A percentile compares a stretch with the other conserved stretches of the same genome.
Conservation (phyloP, 2,797 vertebrate species). For the Lagorchestes hirsutus region DNA sequence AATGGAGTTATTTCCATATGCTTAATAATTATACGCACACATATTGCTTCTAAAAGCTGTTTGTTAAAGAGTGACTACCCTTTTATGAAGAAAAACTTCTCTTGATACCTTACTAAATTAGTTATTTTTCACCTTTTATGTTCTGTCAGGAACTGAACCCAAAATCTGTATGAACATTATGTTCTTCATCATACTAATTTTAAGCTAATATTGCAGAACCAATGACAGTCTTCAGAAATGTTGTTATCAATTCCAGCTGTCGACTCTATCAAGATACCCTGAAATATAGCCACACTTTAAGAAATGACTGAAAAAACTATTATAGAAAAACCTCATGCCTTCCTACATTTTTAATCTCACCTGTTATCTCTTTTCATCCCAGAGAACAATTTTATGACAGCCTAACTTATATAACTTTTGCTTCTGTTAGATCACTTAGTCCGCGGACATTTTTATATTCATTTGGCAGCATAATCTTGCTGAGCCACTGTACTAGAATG, state of each 20-base stretch:
- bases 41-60: neutral
- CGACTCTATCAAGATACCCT: conserved; percentile 56
- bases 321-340: conserved; percentile 50
- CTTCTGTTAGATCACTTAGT: neutral
- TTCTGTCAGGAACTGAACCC: conserved; percentile 60
- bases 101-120: conserved; percentile 47
- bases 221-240: conserved; percentile 64
- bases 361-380: conserved; percentile 32
- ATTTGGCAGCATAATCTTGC: neutral
- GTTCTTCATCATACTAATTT: conserved; percentile 70
- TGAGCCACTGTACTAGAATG: neutral
- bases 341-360: conserved; percentile 41
- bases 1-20: conserved; percentile 17
- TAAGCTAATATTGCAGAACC: conserved; percentile 72
- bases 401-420: conserved; percentile 34
- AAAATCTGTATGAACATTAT: conserved; percentile 67
- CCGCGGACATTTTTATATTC: neutral
- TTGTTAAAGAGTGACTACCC: neutral
- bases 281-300: conserved; percentile 65
- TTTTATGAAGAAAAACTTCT: conserved; percentile 45
- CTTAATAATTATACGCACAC: neutral
- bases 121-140: conserved; percentile 57
- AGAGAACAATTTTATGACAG: conserved; percentile 12
- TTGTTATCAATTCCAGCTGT: conserved; percentile 74
- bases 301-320: conserved; percentile 66